Conservation (phyloP, 2,888 invertebrate species). For the Perithous albicinctus region DNA sequence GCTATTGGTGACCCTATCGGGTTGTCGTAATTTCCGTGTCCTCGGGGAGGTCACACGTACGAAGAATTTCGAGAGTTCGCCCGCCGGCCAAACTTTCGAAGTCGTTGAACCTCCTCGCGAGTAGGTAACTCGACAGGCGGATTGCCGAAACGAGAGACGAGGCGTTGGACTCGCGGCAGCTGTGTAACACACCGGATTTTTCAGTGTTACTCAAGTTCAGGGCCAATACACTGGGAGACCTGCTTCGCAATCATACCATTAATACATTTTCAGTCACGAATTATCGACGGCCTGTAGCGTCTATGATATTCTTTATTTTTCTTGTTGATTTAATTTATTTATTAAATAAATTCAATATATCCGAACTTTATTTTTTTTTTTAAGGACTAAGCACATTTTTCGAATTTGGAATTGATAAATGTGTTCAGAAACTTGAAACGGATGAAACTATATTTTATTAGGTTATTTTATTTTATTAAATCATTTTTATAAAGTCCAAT, state of each 20-base stretch:
- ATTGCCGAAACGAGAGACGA: constrained; percentile 55
- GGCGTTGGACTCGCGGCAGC: constrained; percentile 22
- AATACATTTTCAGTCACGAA: neutral
- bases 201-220: constrained; percentile 77
- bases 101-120: constrained; percentile 75
- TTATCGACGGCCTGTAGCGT: neutral
- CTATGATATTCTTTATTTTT: neutral
- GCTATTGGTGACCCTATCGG: constrained; percentile 51
- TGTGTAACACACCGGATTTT: constrained; percentile 44
- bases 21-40: constrained; percentile 75
- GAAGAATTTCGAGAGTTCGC: constrained; percentile 78
- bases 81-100: constrained; percentile 79
- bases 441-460: no score
- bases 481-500: no score
- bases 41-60: constrained; percentile 56
- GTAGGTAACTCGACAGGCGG: constrained; percentile 59
- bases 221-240: constrained; percentile 64
- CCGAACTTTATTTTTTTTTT: no score
- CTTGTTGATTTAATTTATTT: neutral
- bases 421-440: no score
- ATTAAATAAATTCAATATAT: no score
- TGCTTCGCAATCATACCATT: neutral
- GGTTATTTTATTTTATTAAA: no score
- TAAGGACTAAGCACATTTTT: no score
- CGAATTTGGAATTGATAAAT: no score